Conservation (phyloP, 2,797 vertebrate genomes). For the Microctenopoma lineatum region DNA sequence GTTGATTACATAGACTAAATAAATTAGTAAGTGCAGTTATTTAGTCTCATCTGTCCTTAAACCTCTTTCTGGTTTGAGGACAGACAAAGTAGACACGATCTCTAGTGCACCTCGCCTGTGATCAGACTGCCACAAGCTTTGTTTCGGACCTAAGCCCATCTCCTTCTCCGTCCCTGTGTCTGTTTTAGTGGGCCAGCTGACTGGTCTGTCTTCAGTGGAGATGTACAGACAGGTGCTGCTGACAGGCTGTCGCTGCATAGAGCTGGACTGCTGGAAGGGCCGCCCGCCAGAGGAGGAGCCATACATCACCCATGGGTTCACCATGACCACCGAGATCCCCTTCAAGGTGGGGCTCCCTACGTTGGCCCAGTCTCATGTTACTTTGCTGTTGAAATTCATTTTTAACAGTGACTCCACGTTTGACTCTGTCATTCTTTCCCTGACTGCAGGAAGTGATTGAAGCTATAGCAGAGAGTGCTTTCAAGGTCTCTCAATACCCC, state of each 20-base stretch:
- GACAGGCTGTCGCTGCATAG: conserved; percentile 92
- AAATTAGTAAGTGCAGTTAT: too few species aligned
- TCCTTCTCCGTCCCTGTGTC: neutral
- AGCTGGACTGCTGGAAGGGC: conserved; percentile 94
- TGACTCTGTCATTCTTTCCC: neutral
- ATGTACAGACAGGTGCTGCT: conserved; percentile 92
- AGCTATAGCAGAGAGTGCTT: conserved; percentile 92
- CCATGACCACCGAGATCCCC: conserved; percentile 93
- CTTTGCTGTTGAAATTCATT: neutral
- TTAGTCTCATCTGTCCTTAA: too few species aligned
- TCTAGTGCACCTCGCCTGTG: neutral
- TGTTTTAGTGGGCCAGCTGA: conserved; percentile 89
- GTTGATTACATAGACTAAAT: too few species aligned
- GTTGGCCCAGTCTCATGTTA: neutral
- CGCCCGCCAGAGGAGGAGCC: conserved; percentile 90
- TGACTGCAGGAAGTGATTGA: conserved; percentile 89
- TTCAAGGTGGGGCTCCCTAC: conserved; percentile 80
- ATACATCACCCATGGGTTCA: conserved; percentile 94
- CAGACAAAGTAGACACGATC: too few species aligned
- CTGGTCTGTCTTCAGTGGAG: conserved; percentile 91
- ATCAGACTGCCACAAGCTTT: neutral
- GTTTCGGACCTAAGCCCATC: neutral
- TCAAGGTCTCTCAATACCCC: conserved; percentile 90
- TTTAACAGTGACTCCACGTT: neutral
- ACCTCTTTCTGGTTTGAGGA: too few species aligned